Percentiles rank a stretch among this genome's conserved stretches.
Evolutionary conservation across 2,113 vertebrate species (phyloP).

Genomic region (Camelus bactrianus): DNA sequence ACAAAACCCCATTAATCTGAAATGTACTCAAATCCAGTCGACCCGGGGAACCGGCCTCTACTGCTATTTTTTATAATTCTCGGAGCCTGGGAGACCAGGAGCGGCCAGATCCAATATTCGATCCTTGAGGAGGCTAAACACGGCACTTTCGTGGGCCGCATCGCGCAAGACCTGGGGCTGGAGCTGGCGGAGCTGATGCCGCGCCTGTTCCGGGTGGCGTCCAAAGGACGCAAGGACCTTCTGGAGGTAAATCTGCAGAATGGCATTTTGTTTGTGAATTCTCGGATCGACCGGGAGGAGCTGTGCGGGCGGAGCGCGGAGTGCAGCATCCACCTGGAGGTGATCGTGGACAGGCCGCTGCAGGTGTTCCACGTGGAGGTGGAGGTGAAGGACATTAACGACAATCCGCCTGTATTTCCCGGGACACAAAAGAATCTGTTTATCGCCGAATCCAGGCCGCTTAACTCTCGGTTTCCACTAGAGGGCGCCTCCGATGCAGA

Average conservation of each 20-base stretch:
- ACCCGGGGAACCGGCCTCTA: neutral
- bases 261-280: neutral
- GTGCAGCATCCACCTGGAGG: slow-evolving; percentile 84
- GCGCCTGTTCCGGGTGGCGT: too few relatives aligned
- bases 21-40: neutral
- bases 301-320: slow-evolving; percentile 54
- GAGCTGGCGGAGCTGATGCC: too few relatives aligned
- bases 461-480: slow-evolving; percentile 81
- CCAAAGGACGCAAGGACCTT: neutral
- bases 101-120: too few relatives aligned
- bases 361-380: slow-evolving; percentile 89
- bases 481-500: slow-evolving; percentile 86
- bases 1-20: slow-evolving; percentile 4
- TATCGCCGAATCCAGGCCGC: slow-evolving; percentile 76
- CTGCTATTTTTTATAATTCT: slow-evolving; percentile 49
- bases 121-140: too few relatives aligned
- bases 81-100: slow-evolving; percentile 19
- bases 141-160: too few relatives aligned
- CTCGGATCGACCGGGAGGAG: neutral
- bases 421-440: slow-evolving; percentile 63
- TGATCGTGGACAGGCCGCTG: slow-evolving; percentile 86
- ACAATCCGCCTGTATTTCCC: slow-evolving; percentile 48
- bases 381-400: slow-evolving; percentile 83
- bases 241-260: neutral
- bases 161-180: too few relatives aligned